Base-by-base conservation (phyloP, 2,797 vertebrate species). In the Anabas testudineus region DNA sequence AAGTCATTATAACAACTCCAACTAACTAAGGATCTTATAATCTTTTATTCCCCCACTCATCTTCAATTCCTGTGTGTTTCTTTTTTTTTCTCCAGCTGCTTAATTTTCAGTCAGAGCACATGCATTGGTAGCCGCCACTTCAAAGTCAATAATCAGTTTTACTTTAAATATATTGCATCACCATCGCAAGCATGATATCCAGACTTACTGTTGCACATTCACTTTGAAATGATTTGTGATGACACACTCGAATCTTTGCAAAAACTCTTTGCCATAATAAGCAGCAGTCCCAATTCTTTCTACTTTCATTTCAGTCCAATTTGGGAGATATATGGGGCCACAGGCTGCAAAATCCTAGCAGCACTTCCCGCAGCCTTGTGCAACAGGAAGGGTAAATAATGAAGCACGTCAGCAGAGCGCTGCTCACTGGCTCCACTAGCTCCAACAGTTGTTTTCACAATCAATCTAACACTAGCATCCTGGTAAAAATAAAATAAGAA, bases 361-460 rank as follows among this genome's bases (percentile, higher is more conserved):
- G 64, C 78, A 64, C 67, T 84, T 88, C 79, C 84, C 78, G 79
- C 73, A 67, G 51, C 75, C 51, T 80, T 77, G 67, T 49, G 46
- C 80, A 88, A 89, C 76, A 87, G 82, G 79, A 88, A 88, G 78
- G 53, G 83, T 82, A 84, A 87, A 90, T 88, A 90, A 84, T 88
- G 84, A 88, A 85, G 71, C 66, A 54, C 67, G 76, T 84, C 89
- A 82, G 82, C 83, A 81, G 72, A 82, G 78, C 39, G 34, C 43
- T 24, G 78, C 85, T 84, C 74, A 47, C 62, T 62, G 56, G 60
- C 74, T n/a, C n/a, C n/a, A n/a, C n/a, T n/a, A 30, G 74, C 67
- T 75, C 76, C 78, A 68, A 80, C 57, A 45, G 42, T 34, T 68
- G 56, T 80, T 86, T 87, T 86, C 78, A 61, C 72, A 84, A 85